Evolutionary conservation across 1,140 invertebrate genomes (phyloP), one percentile per base, ranked within the genome.

Genomic region (Ceratina australensis): DNA sequence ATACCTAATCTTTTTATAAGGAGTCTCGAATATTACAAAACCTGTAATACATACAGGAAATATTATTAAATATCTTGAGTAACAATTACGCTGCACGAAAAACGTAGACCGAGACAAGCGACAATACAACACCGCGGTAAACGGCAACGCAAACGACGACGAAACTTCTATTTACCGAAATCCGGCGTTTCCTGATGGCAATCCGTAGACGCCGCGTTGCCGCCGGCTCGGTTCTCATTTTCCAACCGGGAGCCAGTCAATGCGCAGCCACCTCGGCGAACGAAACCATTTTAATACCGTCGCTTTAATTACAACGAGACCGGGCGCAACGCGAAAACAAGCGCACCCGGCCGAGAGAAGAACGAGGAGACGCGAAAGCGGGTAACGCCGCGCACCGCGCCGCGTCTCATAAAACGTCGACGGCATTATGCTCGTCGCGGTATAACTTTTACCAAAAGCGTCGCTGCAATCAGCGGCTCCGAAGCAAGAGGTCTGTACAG

Each of bases 391-490:
- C 10, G 33, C 33, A 10, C 33, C 33, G 33, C n/a, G 15, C 22
- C 24, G 28, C 5, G 26, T 57, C 66, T 76, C 66, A 69, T 76
- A 76, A 76, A 76, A 16, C 66, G 56, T 33, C 66, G 42, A 50
- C 65, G 42, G n/a, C 26, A 59, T 75, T 68, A 75, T 68, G 26
- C 73, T 60, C 56, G 28, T 50, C 47, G 47, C 26, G 65, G 56
- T 68, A 68, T 75, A 59, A 50, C 66, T 69, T 69, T 50, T 60
- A 42, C 56, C 57, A 60, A 76, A 76, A 76, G 75, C 68, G 59
- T 78, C 67, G 57, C 18, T 64, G 75, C 75, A 78, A 78, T 78
- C 64, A 83, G 71, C 69, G 33, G 47, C 63, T 42, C 47, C 59
- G 15, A 20, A 24, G 42, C 47, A 10, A 57, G 60, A 47, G 67